Percentiles rank a stretch among this genome's conserved stretches.
Evolutionary conservation across 2,888 invertebrate genomes (phyloP).

Genomic region (Sphaerophoria taeniata): DNA sequence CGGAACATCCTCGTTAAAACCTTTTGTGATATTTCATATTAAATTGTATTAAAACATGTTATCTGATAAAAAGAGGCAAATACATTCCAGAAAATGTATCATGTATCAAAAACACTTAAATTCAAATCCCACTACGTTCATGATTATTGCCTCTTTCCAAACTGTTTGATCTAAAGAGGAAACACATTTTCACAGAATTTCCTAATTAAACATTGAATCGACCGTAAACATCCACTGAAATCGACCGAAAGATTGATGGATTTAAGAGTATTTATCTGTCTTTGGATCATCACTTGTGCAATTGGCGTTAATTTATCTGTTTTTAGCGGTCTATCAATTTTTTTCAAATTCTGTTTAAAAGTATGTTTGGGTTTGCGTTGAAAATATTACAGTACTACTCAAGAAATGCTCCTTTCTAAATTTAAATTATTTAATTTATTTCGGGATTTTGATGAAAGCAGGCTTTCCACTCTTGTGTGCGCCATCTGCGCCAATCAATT

Average conservation of each 20-base stretch:
- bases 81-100: background rate
- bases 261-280: conserved; percentile 39
- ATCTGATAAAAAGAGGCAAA: too few relatives aligned
- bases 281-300: background rate
- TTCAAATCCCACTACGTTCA: background rate
- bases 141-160: background rate
- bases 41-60: too few relatives aligned
- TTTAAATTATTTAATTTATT: too few relatives aligned
- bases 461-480: too few relatives aligned
- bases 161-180: background rate
- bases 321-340: background rate
- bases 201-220: conserved; percentile 30
- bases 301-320: background rate
- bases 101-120: too few relatives aligned
- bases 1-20: too few relatives aligned
- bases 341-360: background rate
- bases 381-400: background rate
- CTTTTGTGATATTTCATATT: too few relatives aligned
- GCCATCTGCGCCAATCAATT: too few relatives aligned
- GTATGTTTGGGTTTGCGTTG: background rate
- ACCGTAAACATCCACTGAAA: conserved; percentile 49
- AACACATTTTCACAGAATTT: conserved; percentile 19
- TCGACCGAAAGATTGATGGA: conserved; percentile 50
- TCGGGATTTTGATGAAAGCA: too few relatives aligned
- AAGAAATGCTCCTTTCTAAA: background rate